Evolutionary conservation across 2,888 invertebrate species (phyloP).

Genomic region (Synergus japonicus): DNA sequence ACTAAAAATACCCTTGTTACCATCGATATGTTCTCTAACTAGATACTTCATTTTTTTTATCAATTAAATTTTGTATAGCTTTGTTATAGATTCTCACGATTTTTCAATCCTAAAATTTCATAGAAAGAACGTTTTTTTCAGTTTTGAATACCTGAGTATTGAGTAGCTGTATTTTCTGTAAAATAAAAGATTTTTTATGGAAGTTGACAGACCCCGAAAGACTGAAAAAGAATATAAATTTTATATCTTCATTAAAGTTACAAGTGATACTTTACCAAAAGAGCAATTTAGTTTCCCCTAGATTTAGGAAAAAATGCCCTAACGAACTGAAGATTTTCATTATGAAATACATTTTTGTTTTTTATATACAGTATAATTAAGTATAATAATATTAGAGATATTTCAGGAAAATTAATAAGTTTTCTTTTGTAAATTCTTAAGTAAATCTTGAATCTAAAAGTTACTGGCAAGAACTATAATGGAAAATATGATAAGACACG

Average conservation of each 20-base stretch:
- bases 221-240: too few relatives aligned
- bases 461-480: not conserved
- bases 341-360: not conserved
- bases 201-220: too few relatives aligned
- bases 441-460: not conserved
- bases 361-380: not conserved
- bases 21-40: not conserved
- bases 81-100: not conserved
- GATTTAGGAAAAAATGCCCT: too few relatives aligned
- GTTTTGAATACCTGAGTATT: too few relatives aligned
- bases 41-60: not conserved
- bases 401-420: not conserved
- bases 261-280: too few relatives aligned
- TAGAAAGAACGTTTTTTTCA: too few relatives aligned
- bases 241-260: too few relatives aligned
- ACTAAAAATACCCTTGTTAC: conserved; percentile 28
- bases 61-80: not conserved
- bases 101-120: not conserved
- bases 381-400: not conserved
- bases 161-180: too few relatives aligned
- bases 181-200: too few relatives aligned
- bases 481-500: conserved; percentile 29
- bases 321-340: too few relatives aligned
- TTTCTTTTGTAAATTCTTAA: conserved; percentile 3
- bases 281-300: too few relatives aligned